Evolutionary conservation across 1,140 invertebrate species (phyloP), one percentile per base, ranked within the genome.

Genomic region (Camponotus floridanus): DNA sequence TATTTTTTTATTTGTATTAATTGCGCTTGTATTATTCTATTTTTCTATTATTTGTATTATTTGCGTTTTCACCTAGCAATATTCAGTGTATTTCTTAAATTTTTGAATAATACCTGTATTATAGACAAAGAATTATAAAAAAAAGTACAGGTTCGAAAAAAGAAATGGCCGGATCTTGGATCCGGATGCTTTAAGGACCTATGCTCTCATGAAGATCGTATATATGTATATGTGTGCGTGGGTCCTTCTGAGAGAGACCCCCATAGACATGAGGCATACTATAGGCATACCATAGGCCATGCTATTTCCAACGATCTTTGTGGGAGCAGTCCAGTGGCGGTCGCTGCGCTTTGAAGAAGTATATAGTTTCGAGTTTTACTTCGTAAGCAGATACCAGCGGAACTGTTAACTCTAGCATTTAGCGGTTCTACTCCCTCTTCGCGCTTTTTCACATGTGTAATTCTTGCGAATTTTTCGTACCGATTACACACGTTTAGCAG

Each of bases 221-320:
- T 70, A 33, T 70, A 26, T 26, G 7, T n/a, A 11, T n/a, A 21
- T 79, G 36, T 59, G 65, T 73, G 57, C 31, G 68, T 83, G 79
- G 68, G 55, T 61, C 79, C 68, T 83, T 74, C 67, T 3, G 45
- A 70, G 76, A 33, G 15, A 70, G 76, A 33, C 70, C 76, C 64
- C 21, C 61, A 9, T 70, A 81, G 42, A 55, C 39, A 57, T 33
- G 79, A 81, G 26, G 26, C 26, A 26, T 26, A 26, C 26, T 26
- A 26, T 64, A 79, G 39, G 42, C 76, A 78, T 48, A 85, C 78
- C 51, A 86, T 74, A 59, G 67, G 36, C 18, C 70, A 76, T 57
- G 80, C 88, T 92, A 92, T 92, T 92, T 92, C 80, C 80, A 85
- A 85, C 71, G 64, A 81, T 74, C 90, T 91, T 90, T 92, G 87